Evolutionary conservation across 35 echinoderm and acorn worm species (phyloP), one percentile per base, ranked within the genome.

Genomic region (Apostichopus californicus): DNA sequence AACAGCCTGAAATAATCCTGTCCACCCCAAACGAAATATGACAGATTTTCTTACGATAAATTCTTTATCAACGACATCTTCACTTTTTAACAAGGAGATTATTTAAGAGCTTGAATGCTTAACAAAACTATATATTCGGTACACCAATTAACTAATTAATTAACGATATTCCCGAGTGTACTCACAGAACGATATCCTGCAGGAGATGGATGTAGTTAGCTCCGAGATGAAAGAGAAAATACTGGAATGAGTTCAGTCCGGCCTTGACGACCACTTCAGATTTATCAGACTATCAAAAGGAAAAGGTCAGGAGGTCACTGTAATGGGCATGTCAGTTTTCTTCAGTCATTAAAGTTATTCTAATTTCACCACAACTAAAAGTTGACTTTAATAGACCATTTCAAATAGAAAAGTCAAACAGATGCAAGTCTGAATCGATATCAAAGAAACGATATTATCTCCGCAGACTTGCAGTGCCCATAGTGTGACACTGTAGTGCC

Each of bases 151-250:
- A 81, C 18, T 81, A 81, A 81, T 23, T 81, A 23, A 23, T 52
- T 23, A 81, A 72, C 5, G 68, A 72, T 72, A 0, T 72, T 20
- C 68, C 0, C 2, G 2, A 46, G 10, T 24, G 52, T 13, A 89
- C 86, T 89, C 64, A 89, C 86, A 72, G 14, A 89, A 89, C 23
- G 0, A 87, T 23, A 7, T 89, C 86, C 9, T 89, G 86, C 52
- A 89, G 13, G 5, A 89, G 61, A 73, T 89, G 63, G 52, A 65
- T 34, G 25, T 89, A 89, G 68, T 89, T 89, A 22, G 7, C 24
- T 9, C 86, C 86, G 21, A 89, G 86, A 72, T 89, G 86, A 72
- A 72, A 89, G 23, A 89, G 63, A 13, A 89, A 89, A 64, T 54
- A 75, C 18, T 58, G 86, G 46, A 89, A 89, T 15, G 63, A 72